Base-by-base conservation (phyloP, 2,888 invertebrate genomes). In the Pilophorus perplexus region DNA sequence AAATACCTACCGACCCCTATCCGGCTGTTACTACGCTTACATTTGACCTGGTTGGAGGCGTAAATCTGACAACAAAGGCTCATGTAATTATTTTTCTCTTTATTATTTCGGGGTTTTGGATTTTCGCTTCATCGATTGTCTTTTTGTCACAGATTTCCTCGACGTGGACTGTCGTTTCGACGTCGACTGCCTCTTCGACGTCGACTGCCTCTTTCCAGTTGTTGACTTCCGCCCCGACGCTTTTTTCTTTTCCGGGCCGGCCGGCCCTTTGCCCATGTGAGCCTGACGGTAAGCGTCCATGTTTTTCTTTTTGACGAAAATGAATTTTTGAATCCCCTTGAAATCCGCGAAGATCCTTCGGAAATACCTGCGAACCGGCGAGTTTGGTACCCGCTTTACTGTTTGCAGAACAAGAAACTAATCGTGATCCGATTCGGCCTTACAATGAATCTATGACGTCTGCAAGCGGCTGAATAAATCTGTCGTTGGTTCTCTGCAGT, bases 251-350 rank as follows among this genome's bases (percentile, higher is more conserved):
- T 52, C 28, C 3, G 14, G 14, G 14, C 3, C n/a, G 14, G 20
- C 10, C 25, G 52, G 33, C 10, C 28, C 28, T 18, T 52, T 52
- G 28, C 28, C 27, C 10, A 18, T 52, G 28, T 33, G 27, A 27
- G 25, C 28, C 5, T 20, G 16, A n/a, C 52, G 25, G 18, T 52
- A 52, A 12, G 22, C 20, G 1, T 52, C 33, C 52, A 52, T 52
- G 25, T 33, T 27, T 20, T 52, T 27, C 16, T 8, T 28, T 18
- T 33, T 27, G 27, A 52, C 28, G 10, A 52, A 52, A 16, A 52
- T 28, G 10, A 52, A 52, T 52, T 52, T 52, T 28, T 27, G 20
- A 28, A 52, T 52, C 14, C 52, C 52, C 28, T 52, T 52, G 16
- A 52, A 27, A 18, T 52, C 52, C 1, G 52, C 28, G 52, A 28